phyloP scores from a whole-genome alignment of 2,888 invertebrate species.

The Cynaeus angustus region DNA sequence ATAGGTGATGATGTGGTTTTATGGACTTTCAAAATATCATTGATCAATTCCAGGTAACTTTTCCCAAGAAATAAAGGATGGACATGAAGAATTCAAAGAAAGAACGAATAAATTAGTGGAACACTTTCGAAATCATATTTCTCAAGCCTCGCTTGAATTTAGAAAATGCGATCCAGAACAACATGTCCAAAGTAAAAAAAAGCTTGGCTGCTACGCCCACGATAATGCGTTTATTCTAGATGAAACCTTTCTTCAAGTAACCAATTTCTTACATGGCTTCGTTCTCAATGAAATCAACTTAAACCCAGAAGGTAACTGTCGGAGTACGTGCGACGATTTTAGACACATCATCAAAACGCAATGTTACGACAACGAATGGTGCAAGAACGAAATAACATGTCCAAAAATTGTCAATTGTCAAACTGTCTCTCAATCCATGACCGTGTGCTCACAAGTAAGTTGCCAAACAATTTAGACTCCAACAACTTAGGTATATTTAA shows the following conservation, averaged over 20 bases:
- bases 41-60: conserved; percentile 22
- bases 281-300: conserved; percentile 90
- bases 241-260: conserved; percentile 82
- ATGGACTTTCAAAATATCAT: background rate
- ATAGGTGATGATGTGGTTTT: conserved; percentile 10
- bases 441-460: conserved; percentile 83
- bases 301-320: conserved; percentile 82
- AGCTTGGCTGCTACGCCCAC: no score
- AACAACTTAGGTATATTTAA: conserved; percentile 1
- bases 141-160: conserved; percentile 65
- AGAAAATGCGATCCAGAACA: conserved; percentile 84
- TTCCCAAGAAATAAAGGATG: background rate
- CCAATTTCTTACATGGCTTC: conserved; percentile 86
- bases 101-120: background rate
- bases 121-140: conserved; percentile 3
- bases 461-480: conserved; percentile 59
- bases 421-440: conserved; percentile 88
- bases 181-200: conserved; percentile 74
- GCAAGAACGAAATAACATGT: conserved; percentile 78
- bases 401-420: conserved; percentile 81
- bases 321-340: conserved; percentile 85
- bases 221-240: conserved; percentile 67
- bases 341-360: conserved; percentile 75
- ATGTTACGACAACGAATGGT: conserved; percentile 82
- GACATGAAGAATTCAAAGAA: background rate